A percentile compares a stretch with the other conserved stretches of the same genome.
phyloP scores from a whole-genome alignment of 92 coral and sea anemone species.

The Paramuricea clavata region DNA sequence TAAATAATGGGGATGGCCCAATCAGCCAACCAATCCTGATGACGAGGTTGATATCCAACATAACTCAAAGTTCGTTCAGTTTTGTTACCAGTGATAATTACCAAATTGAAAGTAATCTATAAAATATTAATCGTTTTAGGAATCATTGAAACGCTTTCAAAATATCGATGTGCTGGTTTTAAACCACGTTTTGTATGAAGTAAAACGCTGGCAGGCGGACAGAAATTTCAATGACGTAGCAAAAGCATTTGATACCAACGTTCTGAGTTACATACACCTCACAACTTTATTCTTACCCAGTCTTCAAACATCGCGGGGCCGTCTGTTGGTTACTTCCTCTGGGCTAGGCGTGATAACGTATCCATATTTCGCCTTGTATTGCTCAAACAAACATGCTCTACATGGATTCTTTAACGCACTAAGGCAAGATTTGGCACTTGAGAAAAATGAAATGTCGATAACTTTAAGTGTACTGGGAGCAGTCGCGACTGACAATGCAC shows the following conservation, averaged over 20 bases:
- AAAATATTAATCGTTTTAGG: conserved; percentile 35
- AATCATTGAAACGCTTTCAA: conserved; percentile 63
- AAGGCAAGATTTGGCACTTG: conserved; percentile 78
- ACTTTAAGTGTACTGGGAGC: conserved; percentile 81
- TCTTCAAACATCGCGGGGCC: conserved; percentile 78
- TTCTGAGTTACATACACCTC: conserved; percentile 86
- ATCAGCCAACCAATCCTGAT: too few relatives aligned
- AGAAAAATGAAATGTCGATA: conserved; percentile 51
- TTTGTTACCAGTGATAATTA: too few relatives aligned
- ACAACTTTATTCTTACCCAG: conserved; percentile 83
- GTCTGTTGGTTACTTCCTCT: conserved; percentile 79
- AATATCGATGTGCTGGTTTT: conserved; percentile 76
- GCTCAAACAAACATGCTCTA: conserved; percentile 84
- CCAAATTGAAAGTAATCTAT: not conserved
- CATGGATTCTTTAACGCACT: conserved; percentile 91
- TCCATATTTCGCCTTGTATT: conserved; percentile 73
- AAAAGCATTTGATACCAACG: conserved; percentile 76
- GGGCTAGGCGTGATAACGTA: conserved; percentile 64
- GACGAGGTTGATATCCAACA: too few relatives aligned
- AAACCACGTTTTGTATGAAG: conserved; percentile 73
- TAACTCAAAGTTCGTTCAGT: not conserved
- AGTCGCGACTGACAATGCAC: conserved; percentile 74
- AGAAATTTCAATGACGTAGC: conserved; percentile 76
- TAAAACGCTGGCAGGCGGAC: conserved; percentile 71
- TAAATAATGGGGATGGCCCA: too few relatives aligned